phyloP scores from a whole-genome alignment of 2,888 invertebrate species.

The Byasa hedistus region DNA sequence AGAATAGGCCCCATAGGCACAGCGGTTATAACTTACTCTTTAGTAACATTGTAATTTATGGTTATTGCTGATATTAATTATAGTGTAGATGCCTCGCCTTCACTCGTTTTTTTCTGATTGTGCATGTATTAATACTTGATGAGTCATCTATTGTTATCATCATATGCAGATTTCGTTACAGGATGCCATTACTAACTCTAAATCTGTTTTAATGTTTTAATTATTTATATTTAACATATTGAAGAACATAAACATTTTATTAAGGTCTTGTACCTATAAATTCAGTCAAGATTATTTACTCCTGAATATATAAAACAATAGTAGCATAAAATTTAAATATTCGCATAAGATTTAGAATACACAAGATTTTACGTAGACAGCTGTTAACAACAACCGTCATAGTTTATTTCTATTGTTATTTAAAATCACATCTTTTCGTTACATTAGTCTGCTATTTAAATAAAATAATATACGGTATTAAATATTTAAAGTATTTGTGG shows the following conservation, averaged over 20 bases:
- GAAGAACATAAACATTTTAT: background rate
- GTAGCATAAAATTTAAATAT: background rate
- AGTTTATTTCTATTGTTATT: too few relatives aligned
- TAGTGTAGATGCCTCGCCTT: slow-evolving; percentile 7
- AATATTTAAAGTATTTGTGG: too few relatives aligned
- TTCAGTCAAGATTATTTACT: background rate
- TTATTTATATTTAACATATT: background rate
- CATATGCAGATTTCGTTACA: background rate
- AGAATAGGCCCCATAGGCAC: too few relatives aligned
- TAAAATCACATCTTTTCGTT: too few relatives aligned
- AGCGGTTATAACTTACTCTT: too few relatives aligned
- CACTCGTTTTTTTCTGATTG: background rate
- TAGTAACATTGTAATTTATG: background rate
- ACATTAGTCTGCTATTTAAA: too few relatives aligned
- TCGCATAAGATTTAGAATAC: too few relatives aligned
- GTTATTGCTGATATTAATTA: background rate
- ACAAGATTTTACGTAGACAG: too few relatives aligned
- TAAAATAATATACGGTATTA: too few relatives aligned
- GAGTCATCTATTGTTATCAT: slow-evolving; percentile 15
- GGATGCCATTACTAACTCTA: background rate
- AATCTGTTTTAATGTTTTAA: background rate
- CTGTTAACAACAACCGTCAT: too few relatives aligned
- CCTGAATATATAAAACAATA: background rate
- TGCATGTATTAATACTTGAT: background rate
- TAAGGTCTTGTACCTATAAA: background rate